Evolutionary conservation across 2,888 invertebrate species (phyloP).

Genomic region (Charanyca ferruginea): DNA sequence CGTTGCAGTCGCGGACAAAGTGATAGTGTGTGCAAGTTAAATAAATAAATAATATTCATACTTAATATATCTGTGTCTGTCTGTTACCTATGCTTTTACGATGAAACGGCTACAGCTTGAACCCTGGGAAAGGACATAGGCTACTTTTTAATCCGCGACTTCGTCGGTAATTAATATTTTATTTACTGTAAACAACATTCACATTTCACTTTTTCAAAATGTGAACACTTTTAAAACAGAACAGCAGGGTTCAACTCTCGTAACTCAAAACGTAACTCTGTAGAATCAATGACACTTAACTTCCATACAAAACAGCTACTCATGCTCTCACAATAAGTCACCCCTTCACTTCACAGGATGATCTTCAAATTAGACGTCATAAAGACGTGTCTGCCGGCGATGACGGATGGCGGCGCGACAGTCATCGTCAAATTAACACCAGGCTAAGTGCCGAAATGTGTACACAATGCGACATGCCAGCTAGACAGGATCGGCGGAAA

Average conservation of each 20-base stretch:
- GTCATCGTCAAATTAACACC: slow-evolving; percentile 89
- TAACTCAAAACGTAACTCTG: slow-evolving; percentile 50
- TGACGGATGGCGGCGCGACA: slow-evolving; percentile 87
- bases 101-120: no score
- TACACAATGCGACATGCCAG: slow-evolving; percentile 79
- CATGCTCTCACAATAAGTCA: slow-evolving; percentile 84
- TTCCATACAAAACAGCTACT: slow-evolving; percentile 77
- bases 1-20: no score
- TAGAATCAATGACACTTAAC: slow-evolving; percentile 60
- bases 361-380: slow-evolving; percentile 88
- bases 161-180: no score
- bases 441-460: slow-evolving; percentile 89
- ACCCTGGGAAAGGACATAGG: no score
- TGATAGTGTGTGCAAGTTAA: no score
- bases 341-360: slow-evolving; percentile 81
- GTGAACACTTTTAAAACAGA: slow-evolving; percentile 1
- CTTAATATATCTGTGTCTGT: no score
- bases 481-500: slow-evolving; percentile 74
- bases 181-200: no score
- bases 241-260: slow-evolving; percentile 4
- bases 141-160: no score
- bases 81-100: no score
- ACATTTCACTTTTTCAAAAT: background rate
- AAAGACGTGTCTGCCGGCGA: slow-evolving; percentile 83
- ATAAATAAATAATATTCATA: no score